phyloP scores from a whole-genome alignment of 2,113 vertebrate genomes.

The Macquaria australasica region DNA sequence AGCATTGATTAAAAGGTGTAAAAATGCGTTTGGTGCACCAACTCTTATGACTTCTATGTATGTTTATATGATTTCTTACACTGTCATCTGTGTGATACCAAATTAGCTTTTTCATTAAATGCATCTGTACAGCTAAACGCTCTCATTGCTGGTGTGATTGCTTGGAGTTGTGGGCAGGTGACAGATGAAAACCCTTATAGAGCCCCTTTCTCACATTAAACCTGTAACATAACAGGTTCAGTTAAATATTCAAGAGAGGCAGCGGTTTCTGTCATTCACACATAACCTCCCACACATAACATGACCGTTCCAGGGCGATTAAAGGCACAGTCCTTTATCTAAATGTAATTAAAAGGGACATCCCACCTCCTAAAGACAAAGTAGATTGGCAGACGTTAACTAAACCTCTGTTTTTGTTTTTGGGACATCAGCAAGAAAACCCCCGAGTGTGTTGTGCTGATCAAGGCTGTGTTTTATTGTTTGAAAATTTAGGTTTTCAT shows the following conservation, averaged over 20 bases:
- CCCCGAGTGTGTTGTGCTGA: background rate
- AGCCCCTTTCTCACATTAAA: conserved; percentile 37
- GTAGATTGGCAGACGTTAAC: background rate
- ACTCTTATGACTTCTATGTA: background rate
- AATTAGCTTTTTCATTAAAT: background rate
- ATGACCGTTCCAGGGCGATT: conserved; percentile 13
- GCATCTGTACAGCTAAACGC: background rate
- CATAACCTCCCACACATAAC: conserved; percentile 43
- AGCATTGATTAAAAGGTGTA: background rate
- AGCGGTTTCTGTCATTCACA: conserved; percentile 48
- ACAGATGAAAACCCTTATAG: conserved; percentile 20
- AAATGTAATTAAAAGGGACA: background rate
- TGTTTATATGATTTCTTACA: background rate
- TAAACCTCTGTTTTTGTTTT: background rate
- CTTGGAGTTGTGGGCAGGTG: conserved; percentile 28
- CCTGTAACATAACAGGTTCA: conserved; percentile 48
- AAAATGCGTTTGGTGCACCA: background rate
- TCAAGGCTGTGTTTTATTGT: background rate
- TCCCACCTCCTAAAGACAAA: background rate
- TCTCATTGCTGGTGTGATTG: background rate
- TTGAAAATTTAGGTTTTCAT: background rate
- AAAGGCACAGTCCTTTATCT: background rate
- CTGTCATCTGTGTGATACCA: background rate
- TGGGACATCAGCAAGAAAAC: background rate
- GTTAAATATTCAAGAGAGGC: background rate